These are phyloP conservation scores for Horisme vitalbata DNA, from an alignment of 2,888 invertebrate species.

Conservation along the genomic window DNA sequence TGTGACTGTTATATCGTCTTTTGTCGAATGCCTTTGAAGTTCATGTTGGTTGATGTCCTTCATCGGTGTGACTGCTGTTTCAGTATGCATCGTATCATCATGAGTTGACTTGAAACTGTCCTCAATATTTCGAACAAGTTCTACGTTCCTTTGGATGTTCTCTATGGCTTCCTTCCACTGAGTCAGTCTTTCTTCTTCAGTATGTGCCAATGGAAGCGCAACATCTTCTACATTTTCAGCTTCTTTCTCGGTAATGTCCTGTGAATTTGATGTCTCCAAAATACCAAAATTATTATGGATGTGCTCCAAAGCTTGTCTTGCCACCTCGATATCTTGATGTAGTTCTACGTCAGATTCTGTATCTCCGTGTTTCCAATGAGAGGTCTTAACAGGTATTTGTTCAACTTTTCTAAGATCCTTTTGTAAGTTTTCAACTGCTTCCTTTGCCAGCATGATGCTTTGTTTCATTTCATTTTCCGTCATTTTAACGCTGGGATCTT, in stretches of 20 bases:
- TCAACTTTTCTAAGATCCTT: slow-evolving; percentile 57
- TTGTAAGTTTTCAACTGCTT: slow-evolving; percentile 68
- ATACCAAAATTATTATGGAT: slow-evolving; percentile 58
- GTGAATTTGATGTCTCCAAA: slow-evolving; percentile 52
- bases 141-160: slow-evolving; percentile 57
- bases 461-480: slow-evolving; percentile 59
- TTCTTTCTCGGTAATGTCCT: slow-evolving; percentile 37
- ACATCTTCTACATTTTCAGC: slow-evolving; percentile 41
- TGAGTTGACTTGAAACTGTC: slow-evolving; percentile 52
- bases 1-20: slow-evolving; percentile 25
- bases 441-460: slow-evolving; percentile 66
- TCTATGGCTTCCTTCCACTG: slow-evolving; percentile 67
- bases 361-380: slow-evolving; percentile 39
- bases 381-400: slow-evolving; percentile 38
- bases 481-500: slow-evolving; percentile 35
- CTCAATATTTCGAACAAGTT: slow-evolving; percentile 63
- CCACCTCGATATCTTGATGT: slow-evolving; percentile 62
- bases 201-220: slow-evolving; percentile 39
- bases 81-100: slow-evolving; percentile 9
- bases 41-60: slow-evolving; percentile 9
- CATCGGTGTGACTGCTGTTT: slow-evolving; percentile 3
- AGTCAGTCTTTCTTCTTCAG: slow-evolving; percentile 56
- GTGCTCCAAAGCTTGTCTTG: slow-evolving; percentile 60
- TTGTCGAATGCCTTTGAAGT: slow-evolving; percentile 10
- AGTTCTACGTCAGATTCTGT: slow-evolving; percentile 49